Evolutionary conservation across 2,113 vertebrate species (phyloP).

Genomic region (Lota lota): DNA sequence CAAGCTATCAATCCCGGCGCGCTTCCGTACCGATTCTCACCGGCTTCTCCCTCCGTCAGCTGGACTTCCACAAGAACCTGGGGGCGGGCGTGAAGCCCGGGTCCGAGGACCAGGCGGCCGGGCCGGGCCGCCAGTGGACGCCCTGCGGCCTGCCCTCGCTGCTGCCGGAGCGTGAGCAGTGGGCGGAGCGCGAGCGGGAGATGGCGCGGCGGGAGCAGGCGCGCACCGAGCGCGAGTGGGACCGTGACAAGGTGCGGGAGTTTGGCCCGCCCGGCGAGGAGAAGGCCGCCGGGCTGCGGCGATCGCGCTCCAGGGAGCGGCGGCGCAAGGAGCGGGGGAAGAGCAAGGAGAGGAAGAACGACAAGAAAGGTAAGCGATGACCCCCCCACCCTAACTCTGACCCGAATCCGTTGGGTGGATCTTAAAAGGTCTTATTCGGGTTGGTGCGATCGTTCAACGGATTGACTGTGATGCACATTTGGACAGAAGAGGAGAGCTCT

Average conservation of each 20-base stretch:
- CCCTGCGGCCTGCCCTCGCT: constrained; percentile 43
- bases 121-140: constrained; percentile 26
- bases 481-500: no score
- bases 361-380: constrained; percentile 80
- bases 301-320: constrained; percentile 80
- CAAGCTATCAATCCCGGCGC: not conserved
- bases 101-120: constrained; percentile 50
- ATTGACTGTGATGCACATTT: no score
- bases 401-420: not conserved
- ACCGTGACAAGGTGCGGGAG: constrained; percentile 86
- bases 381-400: not conserved
- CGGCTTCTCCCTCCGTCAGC: constrained; percentile 50
- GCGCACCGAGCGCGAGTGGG: constrained; percentile 88
- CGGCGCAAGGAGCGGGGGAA: constrained; percentile 85
- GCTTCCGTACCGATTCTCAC: not conserved
- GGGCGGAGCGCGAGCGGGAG: constrained; percentile 74
- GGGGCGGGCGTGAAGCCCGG: constrained; percentile 64
- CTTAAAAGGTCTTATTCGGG: no score
- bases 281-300: constrained; percentile 56
- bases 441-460: no score
- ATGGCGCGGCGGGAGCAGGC: constrained; percentile 87
- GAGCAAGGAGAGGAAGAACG: constrained; percentile 84
- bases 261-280: constrained; percentile 65
- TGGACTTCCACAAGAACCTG: constrained; percentile 87
- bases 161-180: constrained; percentile 66